These are phyloP conservation scores for Conopomorpha cramerella DNA, from an alignment of 1,140 invertebrate genomes.

Conservation along the genomic window DNA sequence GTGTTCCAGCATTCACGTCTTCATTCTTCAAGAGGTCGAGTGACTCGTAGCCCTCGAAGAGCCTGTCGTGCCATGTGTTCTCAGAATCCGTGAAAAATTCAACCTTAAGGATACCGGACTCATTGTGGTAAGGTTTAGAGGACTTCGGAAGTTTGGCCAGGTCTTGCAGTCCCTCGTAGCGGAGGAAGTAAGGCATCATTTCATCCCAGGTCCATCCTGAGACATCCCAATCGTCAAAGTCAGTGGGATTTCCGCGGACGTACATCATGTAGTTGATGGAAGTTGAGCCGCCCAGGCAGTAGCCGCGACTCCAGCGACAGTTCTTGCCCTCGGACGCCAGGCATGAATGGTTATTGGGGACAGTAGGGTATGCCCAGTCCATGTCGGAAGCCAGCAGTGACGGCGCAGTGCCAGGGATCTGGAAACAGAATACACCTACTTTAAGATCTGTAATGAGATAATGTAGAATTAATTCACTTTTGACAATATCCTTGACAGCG, in stretches of 20 bases:
- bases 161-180: conserved; percentile 22
- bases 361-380: conserved; percentile 29
- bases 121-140: conserved; percentile 55
- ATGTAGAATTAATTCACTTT: not conserved
- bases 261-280: conserved; percentile 83
- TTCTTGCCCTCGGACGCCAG: conserved; percentile 9
- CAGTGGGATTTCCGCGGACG: conserved; percentile 68
- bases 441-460: no score
- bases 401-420: conserved; percentile 18
- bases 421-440: conserved; percentile 2
- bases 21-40: conserved; percentile 27
- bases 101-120: conserved; percentile 62
- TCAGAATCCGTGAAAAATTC: conserved; percentile 63
- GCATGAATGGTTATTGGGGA: conserved; percentile 25
- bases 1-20: conserved; percentile 60
- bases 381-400: conserved; percentile 11
- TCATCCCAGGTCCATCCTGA: conserved; percentile 7
- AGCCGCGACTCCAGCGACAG: conserved; percentile 44
- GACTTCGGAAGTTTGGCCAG: conserved; percentile 12
- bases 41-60: conserved; percentile 58
- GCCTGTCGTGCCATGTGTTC: conserved; percentile 47
- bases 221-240: not conserved
- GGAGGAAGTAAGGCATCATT: conserved; percentile 23
- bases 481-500: no score
- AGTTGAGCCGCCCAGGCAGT: conserved; percentile 72